Evolutionary conservation across 2,888 invertebrate genomes (phyloP).

Genomic region (Salpingus planirostris): DNA sequence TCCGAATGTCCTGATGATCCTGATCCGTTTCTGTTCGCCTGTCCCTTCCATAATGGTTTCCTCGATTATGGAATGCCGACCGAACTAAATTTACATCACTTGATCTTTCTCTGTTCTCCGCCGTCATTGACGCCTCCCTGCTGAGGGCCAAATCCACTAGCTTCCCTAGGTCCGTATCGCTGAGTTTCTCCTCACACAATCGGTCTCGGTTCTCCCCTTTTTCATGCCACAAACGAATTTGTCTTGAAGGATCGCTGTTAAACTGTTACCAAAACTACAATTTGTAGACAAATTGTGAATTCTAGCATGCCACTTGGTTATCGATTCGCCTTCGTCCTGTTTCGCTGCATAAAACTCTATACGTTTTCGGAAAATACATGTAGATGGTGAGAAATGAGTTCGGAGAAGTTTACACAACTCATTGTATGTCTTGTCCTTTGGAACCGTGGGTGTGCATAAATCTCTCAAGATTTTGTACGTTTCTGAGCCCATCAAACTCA

Average conservation of each 20-base stretch:
- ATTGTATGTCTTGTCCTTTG: slow-evolving; percentile 17
- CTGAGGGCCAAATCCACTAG: slow-evolving; percentile 1
- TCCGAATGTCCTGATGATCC: too few species aligned
- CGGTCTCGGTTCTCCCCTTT: slow-evolving; percentile 13
- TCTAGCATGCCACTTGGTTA: slow-evolving; percentile 16
- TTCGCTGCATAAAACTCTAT: slow-evolving; percentile 16
- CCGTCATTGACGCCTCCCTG: not conserved
- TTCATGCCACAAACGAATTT: slow-evolving; percentile 14
- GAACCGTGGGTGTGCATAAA: too few species aligned
- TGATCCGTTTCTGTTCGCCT: too few species aligned
- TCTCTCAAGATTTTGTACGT: too few species aligned
- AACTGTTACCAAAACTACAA: slow-evolving; percentile 17
- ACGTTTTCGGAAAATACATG: slow-evolving; percentile 16
- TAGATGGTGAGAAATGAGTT: slow-evolving; percentile 13
- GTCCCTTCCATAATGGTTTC: too few species aligned
- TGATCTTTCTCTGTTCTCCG: not conserved
- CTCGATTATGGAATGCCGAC: too few species aligned
- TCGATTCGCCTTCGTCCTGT: slow-evolving; percentile 14
- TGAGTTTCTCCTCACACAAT: slow-evolving; percentile 14
- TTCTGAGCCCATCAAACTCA: too few species aligned
- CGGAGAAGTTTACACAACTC: slow-evolving; percentile 11
- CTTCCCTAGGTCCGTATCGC: not conserved
- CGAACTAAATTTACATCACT: too few species aligned
- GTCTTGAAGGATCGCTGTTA: slow-evolving; percentile 3
- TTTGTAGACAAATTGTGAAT: slow-evolving; percentile 16